phyloP scores from a whole-genome alignment of 2,113 vertebrate species.

The Ailuropoda melanoleuca region DNA sequence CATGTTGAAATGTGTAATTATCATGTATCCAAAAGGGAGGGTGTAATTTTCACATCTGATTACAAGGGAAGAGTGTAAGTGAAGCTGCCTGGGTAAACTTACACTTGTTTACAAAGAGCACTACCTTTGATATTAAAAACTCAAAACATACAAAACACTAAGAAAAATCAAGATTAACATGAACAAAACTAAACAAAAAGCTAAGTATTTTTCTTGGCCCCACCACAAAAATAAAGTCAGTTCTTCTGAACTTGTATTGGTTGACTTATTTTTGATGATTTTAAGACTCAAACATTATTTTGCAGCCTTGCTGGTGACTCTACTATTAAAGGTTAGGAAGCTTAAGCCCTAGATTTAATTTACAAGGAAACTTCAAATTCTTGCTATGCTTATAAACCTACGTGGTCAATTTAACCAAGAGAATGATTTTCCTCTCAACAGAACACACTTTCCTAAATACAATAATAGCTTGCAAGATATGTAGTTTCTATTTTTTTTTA shows the following conservation, averaged over 20 bases:
- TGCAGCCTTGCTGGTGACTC: constrained; percentile 48
- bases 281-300: constrained; percentile 68
- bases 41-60: constrained; percentile 96
- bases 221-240: constrained; percentile 74
- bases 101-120: constrained; percentile 89
- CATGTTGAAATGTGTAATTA: constrained; percentile 94
- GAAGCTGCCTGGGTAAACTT: constrained; percentile 86
- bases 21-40: constrained; percentile 93
- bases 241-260: constrained; percentile 72
- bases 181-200: constrained; percentile 72
- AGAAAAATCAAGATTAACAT: constrained; percentile 77
- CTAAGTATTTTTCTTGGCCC: constrained; percentile 74
- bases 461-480: constrained; percentile 63
- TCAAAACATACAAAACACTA: constrained; percentile 78
- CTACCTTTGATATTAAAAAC: constrained; percentile 90
- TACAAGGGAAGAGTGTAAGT: constrained; percentile 91
- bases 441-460: constrained; percentile 74
- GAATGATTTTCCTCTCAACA: constrained; percentile 75
- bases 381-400: constrained; percentile 66
- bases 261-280: constrained; percentile 65
- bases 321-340: constrained; percentile 55
- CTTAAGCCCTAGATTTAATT: constrained; percentile 49
- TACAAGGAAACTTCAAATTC: constrained; percentile 61
- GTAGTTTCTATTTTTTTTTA: constrained; percentile 21
- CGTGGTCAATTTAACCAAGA: constrained; percentile 73